Base-by-base conservation (phyloP, 2,797 vertebrate genomes). In the Siniperca obscura region DNA sequence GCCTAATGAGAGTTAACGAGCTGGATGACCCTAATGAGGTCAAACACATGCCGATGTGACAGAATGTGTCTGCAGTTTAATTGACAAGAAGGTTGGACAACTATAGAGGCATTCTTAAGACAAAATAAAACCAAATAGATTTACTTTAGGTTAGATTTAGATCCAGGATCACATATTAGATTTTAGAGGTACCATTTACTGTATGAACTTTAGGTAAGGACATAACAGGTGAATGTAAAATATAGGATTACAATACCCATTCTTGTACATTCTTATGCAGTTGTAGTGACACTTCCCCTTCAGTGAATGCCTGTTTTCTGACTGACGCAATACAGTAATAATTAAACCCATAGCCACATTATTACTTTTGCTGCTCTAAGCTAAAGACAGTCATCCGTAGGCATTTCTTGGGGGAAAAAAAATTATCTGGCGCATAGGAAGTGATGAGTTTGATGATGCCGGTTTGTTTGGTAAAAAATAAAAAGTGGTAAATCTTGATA, bases 1-100 rank as follows among this genome's bases (percentile, higher is more conserved):
- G 14, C 34, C 73, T 86, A 82, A 89, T 21, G 48, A 82, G 81
- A 85, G 83, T 84, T 92, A 91, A 90, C 60, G 81, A 86, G 80
- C 65, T 52, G 62, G 34, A 27, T 46, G 82, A 88, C 81, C 85
- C 71, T 70, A 27, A 86, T 56, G 22, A 86, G 78, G 56, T 72
- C 62, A 50, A 74, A 70, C 80, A 83, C 61, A 69, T 78, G 83
- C 59, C 66, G 74, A 78, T 82, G 77, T 71, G 60, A 83, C 74
- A 48, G 14, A 44, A 55, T 22, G 60, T 50, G 87, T 56, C 59
- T 73, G 57, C 60, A 76, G 60, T 84, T 86, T 81, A 82, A 19
- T 67, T 70, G 59, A 68, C 7, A 0, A 71, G 48, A 44, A 62
- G 9, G 61, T 19, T 55, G 53, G 69, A 46, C 27, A 9, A 9